These are phyloP conservation scores for Aphelocoma coerulescens DNA, from an alignment of 2,113 vertebrate genomes.

Conservation along the genomic window DNA sequence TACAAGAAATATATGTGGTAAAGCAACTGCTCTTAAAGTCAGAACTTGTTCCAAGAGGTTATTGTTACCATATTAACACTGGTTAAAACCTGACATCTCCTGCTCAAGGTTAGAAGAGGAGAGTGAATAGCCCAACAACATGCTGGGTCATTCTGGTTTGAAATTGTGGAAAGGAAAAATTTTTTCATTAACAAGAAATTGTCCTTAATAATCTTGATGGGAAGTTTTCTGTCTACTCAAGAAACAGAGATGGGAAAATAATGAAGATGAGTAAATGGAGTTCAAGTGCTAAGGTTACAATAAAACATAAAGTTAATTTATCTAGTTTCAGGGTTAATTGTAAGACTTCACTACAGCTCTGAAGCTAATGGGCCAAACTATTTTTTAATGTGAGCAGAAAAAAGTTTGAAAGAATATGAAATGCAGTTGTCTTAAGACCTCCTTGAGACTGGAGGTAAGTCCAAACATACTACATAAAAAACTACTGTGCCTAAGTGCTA, in stretches of 20 bases:
- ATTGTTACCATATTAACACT: neutral
- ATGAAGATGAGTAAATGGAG: conserved; percentile 21
- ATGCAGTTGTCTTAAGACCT: neutral
- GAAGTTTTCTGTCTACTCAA: neutral
- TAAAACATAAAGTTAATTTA: neutral
- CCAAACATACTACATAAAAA: neutral
- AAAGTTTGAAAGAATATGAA: neutral
- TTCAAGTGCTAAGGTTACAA: neutral
- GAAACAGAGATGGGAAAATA: conserved; percentile 18
- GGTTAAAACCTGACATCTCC: neutral
- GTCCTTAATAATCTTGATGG: neutral
- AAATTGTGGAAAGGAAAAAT: neutral
- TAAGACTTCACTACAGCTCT: neutral
- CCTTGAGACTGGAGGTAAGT: neutral
- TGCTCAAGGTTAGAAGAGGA: neutral
- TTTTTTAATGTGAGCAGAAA: neutral
- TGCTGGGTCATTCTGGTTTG: neutral
- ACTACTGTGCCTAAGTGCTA: neutral
- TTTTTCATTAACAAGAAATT: neutral
- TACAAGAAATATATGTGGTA: neutral
- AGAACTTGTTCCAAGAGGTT: neutral
- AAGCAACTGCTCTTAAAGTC: neutral
- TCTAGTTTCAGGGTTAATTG: conserved; percentile 20
- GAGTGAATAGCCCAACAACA: neutral
- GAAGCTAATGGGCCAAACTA: conserved; percentile 8